Evolutionary conservation across 2,797 vertebrate genomes (phyloP).

Genomic region (Cryptoprocta ferox): DNA sequence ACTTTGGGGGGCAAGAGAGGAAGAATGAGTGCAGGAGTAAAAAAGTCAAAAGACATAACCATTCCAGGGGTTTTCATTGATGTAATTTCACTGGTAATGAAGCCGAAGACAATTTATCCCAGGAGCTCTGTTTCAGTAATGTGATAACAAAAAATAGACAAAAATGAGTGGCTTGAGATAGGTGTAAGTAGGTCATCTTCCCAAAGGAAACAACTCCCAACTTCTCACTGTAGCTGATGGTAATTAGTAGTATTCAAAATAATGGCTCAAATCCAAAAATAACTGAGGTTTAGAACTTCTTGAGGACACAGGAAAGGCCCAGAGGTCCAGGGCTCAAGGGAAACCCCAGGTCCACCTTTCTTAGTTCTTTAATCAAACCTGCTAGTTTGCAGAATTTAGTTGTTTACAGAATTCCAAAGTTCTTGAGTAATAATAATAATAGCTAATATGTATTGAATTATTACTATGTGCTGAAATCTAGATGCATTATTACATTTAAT

Average conservation of each 20-base stretch:
- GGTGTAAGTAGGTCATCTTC: neutral
- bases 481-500: neutral
- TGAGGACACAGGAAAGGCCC: neutral
- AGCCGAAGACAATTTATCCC: constrained; percentile 3
- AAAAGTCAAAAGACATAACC: neutral
- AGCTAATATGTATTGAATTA: neutral
- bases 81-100: constrained; percentile 47
- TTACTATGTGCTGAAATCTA: neutral
- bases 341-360: neutral
- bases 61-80: neutral
- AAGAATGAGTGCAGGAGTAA: neutral
- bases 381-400: neutral
- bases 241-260: neutral
- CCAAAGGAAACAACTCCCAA: neutral
- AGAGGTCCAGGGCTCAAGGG: neutral
- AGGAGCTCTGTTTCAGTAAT: neutral
- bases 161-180: constrained; percentile 31
- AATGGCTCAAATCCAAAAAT: neutral
- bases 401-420: constrained; percentile 1
- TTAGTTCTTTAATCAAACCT: neutral
- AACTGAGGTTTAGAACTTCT: neutral
- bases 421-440: neutral
- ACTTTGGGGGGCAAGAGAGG: neutral
- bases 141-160: constrained; percentile 43
- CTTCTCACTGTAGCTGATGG: neutral